Conservation (phyloP, 2,113 vertebrate species). For the Leucopsar rothschildi region DNA sequence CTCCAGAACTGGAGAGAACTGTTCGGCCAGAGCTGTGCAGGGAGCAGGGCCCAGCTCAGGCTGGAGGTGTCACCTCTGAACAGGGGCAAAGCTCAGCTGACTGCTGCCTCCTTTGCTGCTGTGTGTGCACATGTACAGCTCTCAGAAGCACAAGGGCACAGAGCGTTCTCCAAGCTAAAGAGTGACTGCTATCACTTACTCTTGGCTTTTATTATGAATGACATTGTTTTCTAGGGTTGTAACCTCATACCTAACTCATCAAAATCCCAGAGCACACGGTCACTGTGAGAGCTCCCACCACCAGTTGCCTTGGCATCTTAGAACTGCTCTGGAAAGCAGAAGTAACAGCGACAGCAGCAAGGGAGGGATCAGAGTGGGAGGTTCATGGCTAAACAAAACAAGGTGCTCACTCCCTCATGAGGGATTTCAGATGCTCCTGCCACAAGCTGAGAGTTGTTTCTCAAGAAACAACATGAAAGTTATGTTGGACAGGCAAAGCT, state of each 20-base stretch:
- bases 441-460: background rate
- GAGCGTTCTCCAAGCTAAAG: background rate
- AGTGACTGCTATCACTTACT: background rate
- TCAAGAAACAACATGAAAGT: background rate
- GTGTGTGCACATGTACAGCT: accelerated
- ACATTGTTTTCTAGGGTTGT: background rate
- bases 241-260: background rate
- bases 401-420: background rate
- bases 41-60: background rate
- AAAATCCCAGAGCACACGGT: background rate
- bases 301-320: background rate
- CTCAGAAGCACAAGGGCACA: background rate
- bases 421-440: background rate
- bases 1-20: background rate
- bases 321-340: background rate
- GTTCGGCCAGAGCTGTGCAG: background rate
- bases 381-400: background rate
- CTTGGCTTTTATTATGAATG: background rate
- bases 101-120: background rate
- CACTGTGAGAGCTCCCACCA: background rate
- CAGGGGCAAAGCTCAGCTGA: background rate
- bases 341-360: background rate
- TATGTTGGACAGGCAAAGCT: background rate
- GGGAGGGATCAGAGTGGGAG: background rate
- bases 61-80: background rate